Evolutionary conservation across 2,797 vertebrate genomes (phyloP).

Genomic region (Molossus alvarezi): DNA sequence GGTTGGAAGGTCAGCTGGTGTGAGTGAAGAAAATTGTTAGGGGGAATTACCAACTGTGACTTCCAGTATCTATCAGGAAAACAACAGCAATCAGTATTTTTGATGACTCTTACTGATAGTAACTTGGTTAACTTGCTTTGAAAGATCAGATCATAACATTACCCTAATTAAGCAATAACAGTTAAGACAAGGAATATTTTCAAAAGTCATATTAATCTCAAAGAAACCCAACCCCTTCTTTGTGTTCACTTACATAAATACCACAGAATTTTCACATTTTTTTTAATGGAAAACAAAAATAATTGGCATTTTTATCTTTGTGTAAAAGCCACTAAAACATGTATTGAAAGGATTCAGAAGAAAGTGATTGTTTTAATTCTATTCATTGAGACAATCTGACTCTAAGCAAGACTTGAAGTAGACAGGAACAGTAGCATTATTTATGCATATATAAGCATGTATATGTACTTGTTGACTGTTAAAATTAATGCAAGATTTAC

Average conservation of each 20-base stretch:
- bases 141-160: too few species aligned
- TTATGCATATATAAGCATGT: not conserved
- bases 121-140: not conserved
- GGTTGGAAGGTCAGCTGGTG: too few species aligned
- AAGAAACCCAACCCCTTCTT: not conserved
- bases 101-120: not conserved
- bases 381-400: not conserved
- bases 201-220: too few species aligned
- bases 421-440: not conserved
- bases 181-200: too few species aligned
- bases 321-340: not conserved
- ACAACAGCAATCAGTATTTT: not conserved
- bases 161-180: too few species aligned
- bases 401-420: slow-evolving; percentile 17
- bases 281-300: not conserved
- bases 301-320: not conserved
- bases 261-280: not conserved
- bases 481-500: slow-evolving; percentile 39
- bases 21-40: not conserved
- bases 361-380: not conserved
- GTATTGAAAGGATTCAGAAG: slow-evolving; percentile 1
- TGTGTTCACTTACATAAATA: not conserved
- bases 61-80: not conserved
- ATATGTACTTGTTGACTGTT: not conserved
- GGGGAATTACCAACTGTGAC: not conserved